phyloP scores from a whole-genome alignment of 2,888 invertebrate genomes.

The Adelphocoris suturalis region DNA sequence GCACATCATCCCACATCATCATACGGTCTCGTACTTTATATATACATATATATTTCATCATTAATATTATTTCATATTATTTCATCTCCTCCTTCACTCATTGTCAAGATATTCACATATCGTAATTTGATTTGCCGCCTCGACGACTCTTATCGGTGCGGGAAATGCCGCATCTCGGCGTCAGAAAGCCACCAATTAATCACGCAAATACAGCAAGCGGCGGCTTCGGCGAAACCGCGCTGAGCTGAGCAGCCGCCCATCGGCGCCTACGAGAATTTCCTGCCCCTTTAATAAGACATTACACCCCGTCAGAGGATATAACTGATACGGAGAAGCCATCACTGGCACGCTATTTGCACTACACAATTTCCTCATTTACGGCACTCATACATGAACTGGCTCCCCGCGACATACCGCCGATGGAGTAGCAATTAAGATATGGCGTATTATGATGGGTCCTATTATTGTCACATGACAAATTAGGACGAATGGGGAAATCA shows the following conservation, averaged over 20 bases:
- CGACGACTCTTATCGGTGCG: neutral
- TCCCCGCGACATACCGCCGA: neutral
- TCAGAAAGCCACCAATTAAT: conserved; percentile 21
- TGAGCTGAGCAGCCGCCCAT: neutral
- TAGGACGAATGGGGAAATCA: no score
- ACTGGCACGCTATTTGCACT: conserved; percentile 9
- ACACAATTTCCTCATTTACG: neutral
- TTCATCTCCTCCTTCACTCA: no score
- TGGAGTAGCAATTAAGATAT: no score
- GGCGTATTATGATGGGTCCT: no score
- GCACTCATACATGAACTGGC: neutral
- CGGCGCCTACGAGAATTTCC: neutral
- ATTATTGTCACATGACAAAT: no score
- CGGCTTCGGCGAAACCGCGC: neutral
- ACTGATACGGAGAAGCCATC: neutral
- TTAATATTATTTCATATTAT: no score
- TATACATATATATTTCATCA: no score
- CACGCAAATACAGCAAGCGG: conserved; percentile 4
- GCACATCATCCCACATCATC: no score
- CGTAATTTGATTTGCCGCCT: neutral
- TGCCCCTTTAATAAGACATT: conserved; percentile 8
- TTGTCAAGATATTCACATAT: no score
- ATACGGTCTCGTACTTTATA: no score
- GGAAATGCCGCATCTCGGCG: neutral
- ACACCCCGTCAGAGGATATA: neutral